Evolutionary conservation across 2,797 vertebrate genomes (phyloP), one percentile per base, ranked within the genome.

Genomic region (Melanogrammus aeglefinus): DNA sequence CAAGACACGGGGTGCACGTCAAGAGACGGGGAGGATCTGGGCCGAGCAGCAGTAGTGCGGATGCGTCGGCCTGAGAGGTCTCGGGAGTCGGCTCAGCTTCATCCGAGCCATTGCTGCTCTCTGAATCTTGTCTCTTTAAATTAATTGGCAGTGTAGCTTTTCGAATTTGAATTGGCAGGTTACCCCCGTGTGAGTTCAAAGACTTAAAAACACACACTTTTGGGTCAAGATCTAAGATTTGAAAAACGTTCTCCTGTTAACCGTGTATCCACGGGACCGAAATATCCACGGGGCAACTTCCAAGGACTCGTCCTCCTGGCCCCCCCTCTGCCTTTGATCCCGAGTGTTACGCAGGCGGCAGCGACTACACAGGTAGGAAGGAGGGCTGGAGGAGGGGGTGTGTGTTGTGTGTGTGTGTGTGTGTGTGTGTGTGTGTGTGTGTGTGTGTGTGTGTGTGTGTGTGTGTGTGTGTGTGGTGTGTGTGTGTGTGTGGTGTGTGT

Each of bases 291-390:
- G 57, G n/a, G 57, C 4, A 5, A 57, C 14, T 0, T 29, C 44
- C 24, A 57, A 39, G 29, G 16, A 14, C 33, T 70, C 35, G 9
- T 27, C 33, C 47, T 10, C 39, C 66, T 36, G 39, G 73, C 70
- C 77, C 72, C 77, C 72, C 82, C 35, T 72, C 75, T 79, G 41
- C 41, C 41, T 86, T 79, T 84, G 75, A 84, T 86, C 78, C 72
- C 51, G 24, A 6, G 80, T 78, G 78, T 81, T 79, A 79, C 80
- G 80, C 79, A 81, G 79, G 77, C 75, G 38, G 80, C 29, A 24
- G 29, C 80, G 84, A 87, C 78, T 38, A 84, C 85, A 86, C 6
- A 76, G 72, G 82, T 81, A 84, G 29, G n/a, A 10, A 4, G 38
- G 33, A 9, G 36, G 24, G 63, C 1, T 75, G 80, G 89, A 90